A percentile compares a stretch with the other conserved stretches of the same genome.
Evolutionary conservation across 2,797 vertebrate species (phyloP).

Genomic region (Myripristis jacobus): DNA sequence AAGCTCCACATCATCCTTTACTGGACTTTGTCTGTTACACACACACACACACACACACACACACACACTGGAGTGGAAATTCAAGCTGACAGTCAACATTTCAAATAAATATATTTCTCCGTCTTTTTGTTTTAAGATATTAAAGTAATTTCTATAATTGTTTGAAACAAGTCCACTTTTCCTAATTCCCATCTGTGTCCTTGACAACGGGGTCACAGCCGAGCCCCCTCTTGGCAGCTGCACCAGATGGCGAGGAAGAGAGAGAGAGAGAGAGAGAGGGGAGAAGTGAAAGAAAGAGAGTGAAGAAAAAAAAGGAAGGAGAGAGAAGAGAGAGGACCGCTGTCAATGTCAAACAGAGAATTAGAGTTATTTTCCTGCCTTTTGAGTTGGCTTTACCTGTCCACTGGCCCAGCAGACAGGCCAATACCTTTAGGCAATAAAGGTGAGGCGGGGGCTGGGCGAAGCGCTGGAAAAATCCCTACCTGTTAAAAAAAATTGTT

Average conservation of each 20-base stretch:
- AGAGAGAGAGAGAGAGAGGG: constrained; percentile 27
- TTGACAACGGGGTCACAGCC: constrained; percentile 84
- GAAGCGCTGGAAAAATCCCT: constrained; percentile 57
- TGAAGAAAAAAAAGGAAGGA: constrained; percentile 12
- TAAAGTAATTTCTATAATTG: constrained; percentile 94
- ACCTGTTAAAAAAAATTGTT: constrained; percentile 70
- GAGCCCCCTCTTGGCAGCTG: constrained; percentile 82
- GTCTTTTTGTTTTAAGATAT: constrained; percentile 89
- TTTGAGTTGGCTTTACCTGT: constrained; percentile 70
- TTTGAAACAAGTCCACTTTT: constrained; percentile 90
- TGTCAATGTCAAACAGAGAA: constrained; percentile 75
- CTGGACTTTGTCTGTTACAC: constrained; percentile 59
- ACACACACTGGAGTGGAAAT: constrained; percentile 84
- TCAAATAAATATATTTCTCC: constrained; percentile 84
- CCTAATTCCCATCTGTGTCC: constrained; percentile 91
- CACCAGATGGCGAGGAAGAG: constrained; percentile 78
- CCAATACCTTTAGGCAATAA: constrained; percentile 46
- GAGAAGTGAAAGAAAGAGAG: background rate
- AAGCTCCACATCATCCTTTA: constrained; percentile 57
- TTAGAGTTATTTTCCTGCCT: constrained; percentile 69
- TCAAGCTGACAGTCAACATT: constrained; percentile 88
- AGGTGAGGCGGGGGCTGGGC: constrained; percentile 38
- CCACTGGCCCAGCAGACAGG: constrained; percentile 56
- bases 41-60: constrained; percentile 44
- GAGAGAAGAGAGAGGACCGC: constrained; percentile 57